Evolutionary conservation across 2,888 invertebrate species (phyloP), one percentile per base, ranked within the genome.

Genomic region (Sinohyriopsis cumingii): DNA sequence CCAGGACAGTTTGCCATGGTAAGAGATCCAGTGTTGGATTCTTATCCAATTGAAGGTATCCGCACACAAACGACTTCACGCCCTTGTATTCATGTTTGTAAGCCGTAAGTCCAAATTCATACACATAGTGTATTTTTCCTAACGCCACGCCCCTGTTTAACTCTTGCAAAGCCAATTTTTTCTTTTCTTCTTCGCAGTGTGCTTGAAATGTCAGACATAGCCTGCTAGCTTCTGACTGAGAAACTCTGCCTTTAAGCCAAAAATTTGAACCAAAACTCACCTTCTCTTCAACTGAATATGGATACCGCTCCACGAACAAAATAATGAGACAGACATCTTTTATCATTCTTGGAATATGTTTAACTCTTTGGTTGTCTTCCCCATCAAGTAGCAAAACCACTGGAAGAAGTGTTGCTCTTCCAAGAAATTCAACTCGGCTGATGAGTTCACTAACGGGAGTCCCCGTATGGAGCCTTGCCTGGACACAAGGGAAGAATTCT

Each of bases 321-420:
- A 80, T 69, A 0, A 78, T 57, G 1, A 71, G 25, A 18, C 59
- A 55, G 28, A 5, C 45, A 25, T 67, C 63, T 25, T 63, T 67
- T 2, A 69, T 56, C 15, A 57, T 56, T 4, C 56, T 72, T 1
- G 24, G 56, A 18, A 80, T 59, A 22, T 63, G 70, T 55, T 66
- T 67, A 0, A 79, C 72, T 24, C 73, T 69, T 1, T 72, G 55
- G 22, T 77, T 79, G 18, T 81, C 81, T 62, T 75, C 81, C 0
- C 79, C 81, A 59, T 81, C 81, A 25, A 81, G 61, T 5, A 81
- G 60, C 20, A 76, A 24, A 5, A 81, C 60, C 1, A 76, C 73
- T 7, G 79, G 77, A 45, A 68, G 59, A 15, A 68, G 67, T 12
- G 81, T 75, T 28, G 63, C 67, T 20, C 76, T 65, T 45, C 72